Conservation (phyloP, 2,113 vertebrate species). For the Tenrec ecaudatus region DNA sequence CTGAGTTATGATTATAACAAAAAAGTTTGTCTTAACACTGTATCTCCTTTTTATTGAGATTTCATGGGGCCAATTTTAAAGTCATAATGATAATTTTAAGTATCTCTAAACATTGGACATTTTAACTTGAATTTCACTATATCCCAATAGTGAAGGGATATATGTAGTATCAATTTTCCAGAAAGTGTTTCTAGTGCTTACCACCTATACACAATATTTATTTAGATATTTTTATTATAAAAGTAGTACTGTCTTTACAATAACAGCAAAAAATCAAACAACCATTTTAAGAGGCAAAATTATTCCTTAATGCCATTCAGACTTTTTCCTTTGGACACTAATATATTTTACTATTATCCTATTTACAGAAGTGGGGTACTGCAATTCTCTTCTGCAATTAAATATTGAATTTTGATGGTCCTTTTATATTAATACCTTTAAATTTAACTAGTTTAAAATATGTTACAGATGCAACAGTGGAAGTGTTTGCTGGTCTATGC, state of each 20-base stretch:
- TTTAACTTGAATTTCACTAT: background rate
- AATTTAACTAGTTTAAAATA: too few species aligned
- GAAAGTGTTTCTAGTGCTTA: slow-evolving; percentile 1
- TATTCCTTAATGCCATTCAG: background rate
- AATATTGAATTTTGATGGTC: too few species aligned
- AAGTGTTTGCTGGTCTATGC: too few species aligned
- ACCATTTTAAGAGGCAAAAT: background rate
- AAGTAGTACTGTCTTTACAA: background rate
- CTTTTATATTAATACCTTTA: too few species aligned
- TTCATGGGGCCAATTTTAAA: too few species aligned
- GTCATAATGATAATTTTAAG: too few species aligned
- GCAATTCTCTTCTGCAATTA: background rate
- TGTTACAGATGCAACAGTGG: too few species aligned
- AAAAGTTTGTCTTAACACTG: too few species aligned
- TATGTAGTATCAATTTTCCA: background rate
- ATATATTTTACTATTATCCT: background rate
- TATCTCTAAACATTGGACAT: too few species aligned
- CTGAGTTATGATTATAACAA: too few species aligned
- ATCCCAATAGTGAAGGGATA: background rate
- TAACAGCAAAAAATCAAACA: background rate
- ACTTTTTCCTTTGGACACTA: background rate
- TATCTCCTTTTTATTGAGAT: too few species aligned
- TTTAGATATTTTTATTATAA: slow-evolving; percentile 1
- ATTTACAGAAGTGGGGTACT: background rate
- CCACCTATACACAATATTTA: background rate